A percentile compares a stretch with the other conserved stretches of the same genome.
Conservation (phyloP, 2,113 vertebrate species). For the Fulmarus glacialis region DNA sequence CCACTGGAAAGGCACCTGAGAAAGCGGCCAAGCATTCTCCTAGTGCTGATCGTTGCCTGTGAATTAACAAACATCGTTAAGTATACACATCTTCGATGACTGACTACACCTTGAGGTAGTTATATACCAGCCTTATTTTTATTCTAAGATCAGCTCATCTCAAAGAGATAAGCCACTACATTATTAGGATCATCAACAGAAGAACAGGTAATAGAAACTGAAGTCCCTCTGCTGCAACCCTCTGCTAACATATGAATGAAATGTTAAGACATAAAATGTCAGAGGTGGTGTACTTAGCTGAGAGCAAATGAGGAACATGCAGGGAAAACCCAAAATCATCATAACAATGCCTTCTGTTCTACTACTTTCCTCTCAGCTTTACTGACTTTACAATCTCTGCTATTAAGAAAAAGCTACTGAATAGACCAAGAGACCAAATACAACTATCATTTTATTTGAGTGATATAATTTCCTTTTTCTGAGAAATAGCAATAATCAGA, state of each 20-base stretch:
- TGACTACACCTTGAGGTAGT: not conserved
- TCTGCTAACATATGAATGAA: not conserved
- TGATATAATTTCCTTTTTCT: not conserved
- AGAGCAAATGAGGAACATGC: not conserved
- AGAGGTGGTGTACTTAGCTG: not conserved
- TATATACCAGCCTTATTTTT: not conserved
- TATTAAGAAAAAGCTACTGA: not conserved
- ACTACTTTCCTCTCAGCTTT: not conserved
- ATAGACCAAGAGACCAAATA: not conserved
- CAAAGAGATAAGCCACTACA: not conserved
- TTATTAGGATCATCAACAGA: not conserved
- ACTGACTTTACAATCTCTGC: not conserved
- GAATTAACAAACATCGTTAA: not conserved
- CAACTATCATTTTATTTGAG: not conserved
- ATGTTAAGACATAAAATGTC: not conserved
- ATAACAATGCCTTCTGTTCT: not conserved
- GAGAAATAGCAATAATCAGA: not conserved
- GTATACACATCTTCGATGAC: not conserved
- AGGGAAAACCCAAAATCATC: not conserved
- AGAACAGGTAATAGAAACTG: not conserved
- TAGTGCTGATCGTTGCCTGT: slow-evolving; percentile 90
- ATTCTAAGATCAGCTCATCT: not conserved
- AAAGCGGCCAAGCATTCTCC: slow-evolving; percentile 94
- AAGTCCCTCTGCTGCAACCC: not conserved
- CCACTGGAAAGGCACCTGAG: slow-evolving; percentile 92